Base-by-base conservation (phyloP, 2,113 vertebrate genomes). In the Anoura caudifer region DNA sequence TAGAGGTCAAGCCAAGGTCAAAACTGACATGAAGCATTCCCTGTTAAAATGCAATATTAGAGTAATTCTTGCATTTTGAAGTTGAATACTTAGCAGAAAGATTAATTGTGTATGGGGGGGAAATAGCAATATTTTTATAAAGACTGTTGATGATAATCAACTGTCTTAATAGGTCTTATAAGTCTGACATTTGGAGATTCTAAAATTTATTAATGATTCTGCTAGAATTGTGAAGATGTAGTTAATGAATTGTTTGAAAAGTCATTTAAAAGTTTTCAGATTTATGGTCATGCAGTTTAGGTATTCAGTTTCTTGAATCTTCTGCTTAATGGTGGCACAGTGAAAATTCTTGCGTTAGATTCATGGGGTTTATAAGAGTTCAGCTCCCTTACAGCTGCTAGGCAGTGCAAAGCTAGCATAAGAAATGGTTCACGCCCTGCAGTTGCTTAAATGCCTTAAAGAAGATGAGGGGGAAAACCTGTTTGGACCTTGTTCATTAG, bases 1-100 rank as follows among this genome's bases (percentile, higher is more conserved):
- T 89, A 70, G 81, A 95, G 96, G 91, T 97, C 91, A 97, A 50
- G 38, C 73, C 86, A 96, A 96, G 96, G 95, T 97, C 91, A 97
- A 95, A 56, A 47, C 43, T 95, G 95, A 92, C 81, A 70, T 8
- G 61, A 90, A 79, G 75, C 52, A 79, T 86, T 96, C 81, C 24
- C 45, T 95, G 45, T 90, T 92, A 94, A 97, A 97, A 96, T 86
- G 54, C 43, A 96, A 31, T 94, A 89, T 90, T 91, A 93, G 69
- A 96, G 63, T 95, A 88, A 80, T 91, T 86, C 88, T 61, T 95
- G 72, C 20, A 95, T 94, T 90, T 88, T 96, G 41, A 83, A 94
- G 70, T 61, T 96, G 61, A 92, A 80, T 59, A n/a, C 43, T n/a
- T 75, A 89, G 83, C 36, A 96, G 59, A 89, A 93, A 86, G 38